Evolutionary conservation across 2,888 invertebrate genomes (phyloP).

Genomic region (Drepana falcataria): DNA sequence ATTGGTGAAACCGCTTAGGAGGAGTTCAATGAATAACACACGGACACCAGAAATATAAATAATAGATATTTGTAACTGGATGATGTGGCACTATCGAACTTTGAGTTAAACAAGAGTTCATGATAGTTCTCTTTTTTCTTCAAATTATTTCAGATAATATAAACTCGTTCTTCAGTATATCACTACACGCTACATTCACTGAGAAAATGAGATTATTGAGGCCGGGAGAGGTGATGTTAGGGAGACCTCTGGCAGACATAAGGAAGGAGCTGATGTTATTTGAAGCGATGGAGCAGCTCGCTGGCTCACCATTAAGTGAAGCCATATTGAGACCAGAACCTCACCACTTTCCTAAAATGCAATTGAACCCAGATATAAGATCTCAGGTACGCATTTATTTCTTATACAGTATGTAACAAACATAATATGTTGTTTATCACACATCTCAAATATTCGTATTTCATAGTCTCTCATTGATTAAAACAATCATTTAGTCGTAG

Average conservation of each 20-base stretch:
- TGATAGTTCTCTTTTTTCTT: no score
- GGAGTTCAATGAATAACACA: no score
- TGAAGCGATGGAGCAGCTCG: slow-evolving; percentile 80
- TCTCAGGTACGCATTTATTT: slow-evolving; percentile 37
- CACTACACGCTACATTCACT: slow-evolving; percentile 53
- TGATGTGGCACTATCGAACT: no score
- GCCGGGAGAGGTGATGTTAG: slow-evolving; percentile 48
- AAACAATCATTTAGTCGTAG: no score
- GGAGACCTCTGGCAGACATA: slow-evolving; percentile 47
- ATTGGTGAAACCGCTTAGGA: no score
- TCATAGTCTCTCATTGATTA: no score
- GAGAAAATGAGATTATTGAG: slow-evolving; percentile 48
- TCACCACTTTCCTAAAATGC: slow-evolving; percentile 47
- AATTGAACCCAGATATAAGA: slow-evolving; percentile 25
- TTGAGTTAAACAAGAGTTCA: no score
- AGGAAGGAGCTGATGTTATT: slow-evolving; percentile 77
- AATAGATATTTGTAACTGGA: no score
- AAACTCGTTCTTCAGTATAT: slow-evolving; percentile 53
- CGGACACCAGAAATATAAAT: no score
- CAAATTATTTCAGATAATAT: slow-evolving; percentile 39
- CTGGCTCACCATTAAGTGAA: slow-evolving; percentile 77
- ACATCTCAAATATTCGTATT: no score
- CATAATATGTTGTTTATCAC: no score
- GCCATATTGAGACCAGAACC: slow-evolving; percentile 79
- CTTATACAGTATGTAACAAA: no score